Base-by-base conservation (phyloP, 2,113 vertebrate genomes). In the Zapornia atra region DNA sequence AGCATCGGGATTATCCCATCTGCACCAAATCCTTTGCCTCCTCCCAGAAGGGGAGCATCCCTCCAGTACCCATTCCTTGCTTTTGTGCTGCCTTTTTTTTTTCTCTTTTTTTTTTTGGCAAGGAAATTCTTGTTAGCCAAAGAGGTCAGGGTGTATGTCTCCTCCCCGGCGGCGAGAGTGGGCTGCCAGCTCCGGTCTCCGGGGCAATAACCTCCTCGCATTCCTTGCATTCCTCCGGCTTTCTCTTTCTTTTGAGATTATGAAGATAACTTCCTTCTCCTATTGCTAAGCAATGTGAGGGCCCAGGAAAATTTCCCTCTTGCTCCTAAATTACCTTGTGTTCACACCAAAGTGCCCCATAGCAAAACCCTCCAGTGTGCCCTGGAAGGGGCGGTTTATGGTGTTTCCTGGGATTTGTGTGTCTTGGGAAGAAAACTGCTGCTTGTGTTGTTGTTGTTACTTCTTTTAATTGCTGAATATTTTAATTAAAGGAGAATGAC, bases 181-280 rank as follows among this genome's bases (percentile, higher is more conserved):
- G 79, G 86, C 95, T 94, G 94, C 94, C 86, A 94, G 92, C 56
- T 26, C 81, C 0, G 11, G 90, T 96, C 88, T 96, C 94, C 83
- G 2, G 48, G 96, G 96, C 92, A 94, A 92, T 97, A 95, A 96
- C 92, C 96, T 95, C 88, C 72, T 65, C 5, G 10, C 94, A 96
- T 97, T 97, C 95, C 83, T 96, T 17, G 11, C 94, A 97, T 96
- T 96, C 95, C 33, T 96, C 12, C 72, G 79, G 88, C 95, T 94
- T 95, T 96, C 92, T 95, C 95, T 96, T 97, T 96, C 95, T 95
- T 93, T 84, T 56, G 92, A 96, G 95, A 96, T 96, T 96, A 94
- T 94, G 90, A 93, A 96, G 95, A 93, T 94, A 94, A 95, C 92
- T 97, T 96, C 95, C 92, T 94, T 92, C 92, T 96, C 87, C 88